phyloP scores from a whole-genome alignment of 2,113 vertebrate species.

The Vidua macroura region DNA sequence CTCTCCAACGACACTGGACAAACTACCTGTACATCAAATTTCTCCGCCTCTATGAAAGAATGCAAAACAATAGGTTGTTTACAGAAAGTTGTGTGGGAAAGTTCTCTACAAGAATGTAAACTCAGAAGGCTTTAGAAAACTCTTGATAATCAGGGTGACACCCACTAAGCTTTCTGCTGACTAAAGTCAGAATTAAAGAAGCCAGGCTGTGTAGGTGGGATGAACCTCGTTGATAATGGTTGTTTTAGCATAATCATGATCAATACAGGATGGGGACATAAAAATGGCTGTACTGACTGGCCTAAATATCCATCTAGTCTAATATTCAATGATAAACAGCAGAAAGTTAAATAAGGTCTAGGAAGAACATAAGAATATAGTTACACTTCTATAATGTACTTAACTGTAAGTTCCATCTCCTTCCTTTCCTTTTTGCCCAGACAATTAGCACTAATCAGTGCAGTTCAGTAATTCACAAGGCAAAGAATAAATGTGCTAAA shows the following conservation, averaged over 20 bases:
- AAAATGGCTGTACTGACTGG: not conserved
- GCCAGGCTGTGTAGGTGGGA: not conserved
- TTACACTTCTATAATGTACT: not conserved
- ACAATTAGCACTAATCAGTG: not conserved
- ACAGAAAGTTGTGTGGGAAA: no score
- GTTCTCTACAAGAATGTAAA: no score
- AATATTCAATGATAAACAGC: not conserved
- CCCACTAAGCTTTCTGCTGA: not conserved
- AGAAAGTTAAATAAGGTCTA: not conserved
- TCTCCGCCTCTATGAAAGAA: no score
- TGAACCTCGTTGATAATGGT: not conserved
- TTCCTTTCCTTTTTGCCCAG: not conserved
- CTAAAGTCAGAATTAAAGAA: not conserved
- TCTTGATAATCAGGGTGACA: no score
- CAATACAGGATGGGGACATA: not conserved
- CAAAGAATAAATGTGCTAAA: not conserved
- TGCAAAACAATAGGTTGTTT: no score
- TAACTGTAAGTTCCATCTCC: not conserved
- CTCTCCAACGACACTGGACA: no score
- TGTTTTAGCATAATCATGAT: not conserved
- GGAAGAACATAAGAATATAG: not conserved
- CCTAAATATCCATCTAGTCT: not conserved
- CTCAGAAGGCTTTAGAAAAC: no score
- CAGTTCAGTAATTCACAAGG: not conserved
- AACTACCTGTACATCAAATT: no score